These are phyloP conservation scores for Capitella teleta DNA, from an alignment of 1,140 invertebrate genomes.

Conservation along the genomic window DNA sequence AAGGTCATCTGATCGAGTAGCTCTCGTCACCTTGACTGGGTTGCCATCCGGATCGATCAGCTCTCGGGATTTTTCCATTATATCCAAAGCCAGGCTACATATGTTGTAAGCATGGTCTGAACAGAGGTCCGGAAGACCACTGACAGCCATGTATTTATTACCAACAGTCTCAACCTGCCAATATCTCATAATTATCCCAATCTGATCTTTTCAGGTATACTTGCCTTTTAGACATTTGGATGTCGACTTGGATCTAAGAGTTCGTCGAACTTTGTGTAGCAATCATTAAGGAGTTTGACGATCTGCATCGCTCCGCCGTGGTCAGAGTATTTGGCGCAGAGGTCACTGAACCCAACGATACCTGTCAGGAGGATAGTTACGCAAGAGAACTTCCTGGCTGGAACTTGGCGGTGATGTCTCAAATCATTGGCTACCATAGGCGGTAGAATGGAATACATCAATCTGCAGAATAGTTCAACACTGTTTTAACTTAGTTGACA, in stretches of 20 bases:
- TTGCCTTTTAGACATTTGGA: constrained; percentile 90
- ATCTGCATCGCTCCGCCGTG: constrained; percentile 35
- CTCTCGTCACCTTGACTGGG: constrained; percentile 55
- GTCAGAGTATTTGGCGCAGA: constrained; percentile 19
- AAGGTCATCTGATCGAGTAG: background rate
- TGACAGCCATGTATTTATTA: constrained; percentile 98
- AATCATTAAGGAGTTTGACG: constrained; percentile 33
- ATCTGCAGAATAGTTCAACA: background rate
- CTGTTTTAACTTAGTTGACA: background rate
- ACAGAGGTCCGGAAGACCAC: constrained; percentile 85
- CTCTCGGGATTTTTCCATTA: constrained; percentile 86
- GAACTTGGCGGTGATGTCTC: constrained; percentile 43
- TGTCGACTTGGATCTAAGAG: constrained; percentile 69
- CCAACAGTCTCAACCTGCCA: constrained; percentile 94
- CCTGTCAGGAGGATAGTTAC: constrained; percentile 40
- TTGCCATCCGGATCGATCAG: constrained; percentile 56
- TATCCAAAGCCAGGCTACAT: constrained; percentile 78
- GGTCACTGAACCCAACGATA: constrained; percentile 33
- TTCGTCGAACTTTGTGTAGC: constrained; percentile 43
- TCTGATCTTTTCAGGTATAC: background rate
- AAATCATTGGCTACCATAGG: constrained; percentile 1
- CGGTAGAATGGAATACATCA: constrained; percentile 7
- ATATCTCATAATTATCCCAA: background rate
- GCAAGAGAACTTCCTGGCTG: constrained; percentile 26
- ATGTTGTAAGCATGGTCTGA: constrained; percentile 84